Conservation (phyloP, 2,797 vertebrate species). For the Spinus olivaceus region DNA sequence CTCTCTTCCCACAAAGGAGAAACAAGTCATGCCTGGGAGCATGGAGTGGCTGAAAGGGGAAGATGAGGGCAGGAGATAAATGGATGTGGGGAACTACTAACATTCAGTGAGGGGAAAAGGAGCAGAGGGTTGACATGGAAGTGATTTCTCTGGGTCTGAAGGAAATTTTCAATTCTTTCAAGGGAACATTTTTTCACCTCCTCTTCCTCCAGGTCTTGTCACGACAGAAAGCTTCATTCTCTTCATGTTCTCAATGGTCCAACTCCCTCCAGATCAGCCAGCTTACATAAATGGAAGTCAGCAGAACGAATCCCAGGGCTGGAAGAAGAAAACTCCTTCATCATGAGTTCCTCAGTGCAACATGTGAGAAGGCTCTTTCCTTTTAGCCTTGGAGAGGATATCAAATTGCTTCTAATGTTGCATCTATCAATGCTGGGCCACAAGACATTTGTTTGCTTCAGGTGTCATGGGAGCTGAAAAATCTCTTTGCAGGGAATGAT, state of each 20-base stretch:
- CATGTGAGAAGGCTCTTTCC: neutral
- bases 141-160: neutral
- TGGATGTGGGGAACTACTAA: neutral
- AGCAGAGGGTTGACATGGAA: neutral
- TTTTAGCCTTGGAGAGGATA: slow-evolving; percentile 18
- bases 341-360: neutral
- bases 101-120: neutral
- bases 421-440: slow-evolving; percentile 27
- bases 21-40: neutral
- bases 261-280: neutral
- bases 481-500: slow-evolving; percentile 5
- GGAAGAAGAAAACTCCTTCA: neutral
- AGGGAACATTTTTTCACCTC: neutral
- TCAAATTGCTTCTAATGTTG: slow-evolving; percentile 38
- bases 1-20: neutral
- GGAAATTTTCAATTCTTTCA: neutral
- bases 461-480: slow-evolving; percentile 41
- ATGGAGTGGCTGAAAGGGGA: neutral
- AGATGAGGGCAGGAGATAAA: neutral
- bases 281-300: neutral
- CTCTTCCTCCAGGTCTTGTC: neutral
- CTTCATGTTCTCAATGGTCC: neutral
- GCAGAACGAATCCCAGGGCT: neutral
- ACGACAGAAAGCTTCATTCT: neutral
- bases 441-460: slow-evolving; percentile 30